A percentile compares a stretch with the other conserved stretches of the same genome.
Evolutionary conservation across 2,113 vertebrate species (phyloP).

Genomic region (Ursus arctos): DNA sequence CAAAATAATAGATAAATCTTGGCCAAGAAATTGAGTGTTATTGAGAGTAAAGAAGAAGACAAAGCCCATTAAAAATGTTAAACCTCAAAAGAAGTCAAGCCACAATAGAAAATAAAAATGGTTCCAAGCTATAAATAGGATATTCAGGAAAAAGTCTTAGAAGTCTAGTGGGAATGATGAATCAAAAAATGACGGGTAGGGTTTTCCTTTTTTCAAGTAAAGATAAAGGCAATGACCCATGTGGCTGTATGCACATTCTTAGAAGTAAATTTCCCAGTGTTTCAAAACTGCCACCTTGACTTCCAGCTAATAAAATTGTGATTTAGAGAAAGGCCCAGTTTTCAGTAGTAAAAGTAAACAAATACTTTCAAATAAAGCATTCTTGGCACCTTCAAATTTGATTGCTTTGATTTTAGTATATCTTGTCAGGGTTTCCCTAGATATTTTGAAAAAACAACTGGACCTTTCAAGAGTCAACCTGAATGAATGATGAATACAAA

Average conservation of each 20-base stretch:
- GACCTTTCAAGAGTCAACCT: not conserved
- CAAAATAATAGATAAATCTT: conserved; percentile 30
- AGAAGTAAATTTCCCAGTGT: not conserved
- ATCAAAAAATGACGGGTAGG: conserved; percentile 12
- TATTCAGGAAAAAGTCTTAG: conserved; percentile 35
- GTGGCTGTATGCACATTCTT: not conserved
- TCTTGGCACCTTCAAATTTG: not conserved
- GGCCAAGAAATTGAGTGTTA: conserved; percentile 32
- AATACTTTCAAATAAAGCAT: not conserved
- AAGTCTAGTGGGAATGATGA: not conserved
- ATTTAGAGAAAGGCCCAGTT: not conserved
- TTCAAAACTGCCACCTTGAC: not conserved
- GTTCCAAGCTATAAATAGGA: conserved; percentile 39
- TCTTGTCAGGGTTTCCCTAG: not conserved
- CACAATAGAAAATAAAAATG: conserved; percentile 3
- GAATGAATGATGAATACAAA: not conserved
- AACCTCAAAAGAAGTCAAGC: conserved; percentile 49
- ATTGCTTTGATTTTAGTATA: not conserved
- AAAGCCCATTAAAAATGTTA: conserved; percentile 45
- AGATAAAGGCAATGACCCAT: not conserved
- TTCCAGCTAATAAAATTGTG: conserved; percentile 14
- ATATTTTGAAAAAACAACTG: not conserved
- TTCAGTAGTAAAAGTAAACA: not conserved
- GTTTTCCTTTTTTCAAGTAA: conserved; percentile 31
- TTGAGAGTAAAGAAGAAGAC: conserved; percentile 46